Evolutionary conservation across 2,797 vertebrate genomes (phyloP).

Genomic region (Anguilla obscura): DNA sequence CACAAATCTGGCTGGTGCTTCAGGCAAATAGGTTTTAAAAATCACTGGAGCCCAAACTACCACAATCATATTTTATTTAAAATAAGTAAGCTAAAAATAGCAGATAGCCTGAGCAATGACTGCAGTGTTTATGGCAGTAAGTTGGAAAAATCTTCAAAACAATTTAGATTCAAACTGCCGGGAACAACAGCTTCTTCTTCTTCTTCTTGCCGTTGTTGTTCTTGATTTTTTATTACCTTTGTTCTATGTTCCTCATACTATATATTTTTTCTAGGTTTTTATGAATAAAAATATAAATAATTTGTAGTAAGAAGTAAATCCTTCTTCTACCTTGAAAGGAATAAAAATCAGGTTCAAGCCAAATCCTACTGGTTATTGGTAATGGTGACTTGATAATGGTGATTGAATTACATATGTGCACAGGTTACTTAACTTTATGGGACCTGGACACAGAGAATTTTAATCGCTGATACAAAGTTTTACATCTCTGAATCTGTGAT

Average conservation of each 20-base stretch:
- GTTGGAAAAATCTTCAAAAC: neutral
- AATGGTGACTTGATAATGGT: neutral
- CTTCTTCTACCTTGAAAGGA: neutral
- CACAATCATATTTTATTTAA: neutral
- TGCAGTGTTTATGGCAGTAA: neutral
- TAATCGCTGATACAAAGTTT: neutral
- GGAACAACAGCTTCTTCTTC: no score
- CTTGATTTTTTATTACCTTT: no score
- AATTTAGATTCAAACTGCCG: no score
- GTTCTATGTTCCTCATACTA: no score
- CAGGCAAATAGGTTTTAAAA: neutral
- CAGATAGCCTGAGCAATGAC: neutral
- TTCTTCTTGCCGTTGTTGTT: no score
- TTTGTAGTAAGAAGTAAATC: neutral
- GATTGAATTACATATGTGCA: neutral
- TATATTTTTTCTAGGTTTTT: no score
- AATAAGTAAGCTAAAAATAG: neutral
- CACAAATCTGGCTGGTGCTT: neutral
- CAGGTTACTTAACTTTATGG: neutral
- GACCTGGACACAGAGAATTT: neutral
- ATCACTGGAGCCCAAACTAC: neutral
- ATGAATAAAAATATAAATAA: neutral
- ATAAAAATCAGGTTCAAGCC: neutral
- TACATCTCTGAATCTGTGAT: neutral
- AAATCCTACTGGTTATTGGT: neutral